Evolutionary conservation across 2,797 vertebrate species (phyloP).

Genomic region (Coregonus ussuriensis): DNA sequence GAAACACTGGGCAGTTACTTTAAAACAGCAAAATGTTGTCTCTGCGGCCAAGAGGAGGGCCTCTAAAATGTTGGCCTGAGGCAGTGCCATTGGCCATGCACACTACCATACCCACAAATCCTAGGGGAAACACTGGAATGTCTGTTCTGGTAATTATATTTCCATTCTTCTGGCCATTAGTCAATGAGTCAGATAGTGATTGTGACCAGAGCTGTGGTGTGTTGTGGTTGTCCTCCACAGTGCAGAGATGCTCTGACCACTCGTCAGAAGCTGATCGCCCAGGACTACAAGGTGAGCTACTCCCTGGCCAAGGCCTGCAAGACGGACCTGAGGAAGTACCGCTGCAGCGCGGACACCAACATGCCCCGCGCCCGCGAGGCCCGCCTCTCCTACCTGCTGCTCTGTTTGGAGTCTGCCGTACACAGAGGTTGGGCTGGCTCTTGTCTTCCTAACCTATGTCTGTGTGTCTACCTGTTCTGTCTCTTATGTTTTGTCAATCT

Average conservation of each 20-base stretch:
- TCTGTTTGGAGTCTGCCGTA: conserved; percentile 93
- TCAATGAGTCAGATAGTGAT: not conserved
- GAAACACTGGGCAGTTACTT: no score
- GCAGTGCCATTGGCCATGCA: no score
- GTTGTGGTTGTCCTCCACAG: conserved; percentile 65
- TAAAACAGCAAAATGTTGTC: no score
- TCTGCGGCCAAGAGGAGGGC: no score
- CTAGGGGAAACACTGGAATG: no score
- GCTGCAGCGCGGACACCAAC: conserved; percentile 88
- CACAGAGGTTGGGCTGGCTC: conserved; percentile 83
- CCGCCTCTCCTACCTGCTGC: conserved; percentile 91
- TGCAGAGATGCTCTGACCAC: conserved; percentile 94
- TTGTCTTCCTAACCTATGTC: no score
- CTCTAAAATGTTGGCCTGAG: no score
- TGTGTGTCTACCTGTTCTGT: not conserved
- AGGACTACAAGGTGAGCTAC: conserved; percentile 99
- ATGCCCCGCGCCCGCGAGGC: conserved; percentile 91
- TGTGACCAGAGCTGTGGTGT: not conserved
- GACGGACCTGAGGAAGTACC: conserved; percentile 91
- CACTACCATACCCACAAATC: no score
- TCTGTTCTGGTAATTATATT: not conserved
- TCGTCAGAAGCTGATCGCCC: conserved; percentile 94
- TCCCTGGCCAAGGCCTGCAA: conserved; percentile 96
- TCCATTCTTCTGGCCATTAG: not conserved
- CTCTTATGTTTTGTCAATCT: not conserved